Base-by-base conservation (phyloP, 2,888 invertebrate species). In the Stenolophus ochropezus region DNA sequence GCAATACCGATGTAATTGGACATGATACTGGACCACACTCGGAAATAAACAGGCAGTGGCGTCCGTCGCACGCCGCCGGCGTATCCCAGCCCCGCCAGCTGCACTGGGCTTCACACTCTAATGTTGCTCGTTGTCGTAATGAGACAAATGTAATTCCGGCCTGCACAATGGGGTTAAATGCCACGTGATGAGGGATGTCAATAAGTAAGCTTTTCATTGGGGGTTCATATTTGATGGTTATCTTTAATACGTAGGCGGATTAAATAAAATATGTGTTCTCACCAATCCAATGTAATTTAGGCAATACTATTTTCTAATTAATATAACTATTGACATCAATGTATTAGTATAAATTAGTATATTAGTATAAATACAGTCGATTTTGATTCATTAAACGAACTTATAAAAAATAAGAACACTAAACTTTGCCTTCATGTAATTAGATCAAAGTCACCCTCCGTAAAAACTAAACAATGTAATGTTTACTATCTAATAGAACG, bases 1-100 rank as follows among this genome's bases (percentile, higher is more conserved):
- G 65, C 65, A 69, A 42, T 69, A 49, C 74, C 53, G 25, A 53
- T 74, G 74, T 74, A 74, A 74, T 49, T 74, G 74, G 53, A 74
- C 74, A 74, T 74, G 74, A 49, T 53, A 53, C 53, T 53, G 53
- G 53, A 18, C 49, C 53, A 51, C 49, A 51, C 42, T 23, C 74
- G 53, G 51, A 53, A 27, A 51, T 74, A 27, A 73, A 51, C 73
- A 51, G 14, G 21, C 49, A 73, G 27, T 69, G 65, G 65, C 65
- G 65, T 33, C 27, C 65, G 18, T 27, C 16, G 18, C 65, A 69
- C 18, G 65, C 27, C 65, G 18, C 33, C 18, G 27, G 16, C 27
- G 33, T 6, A 18, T 18, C 27, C 27, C 33, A 33, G 2, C 33
- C 65, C 11, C 1, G 33, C 33, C 33, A 4, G 33, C 11, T 42